Base-by-base conservation (phyloP, 2,888 invertebrate genomes). In the Emmelina monodactyla region DNA sequence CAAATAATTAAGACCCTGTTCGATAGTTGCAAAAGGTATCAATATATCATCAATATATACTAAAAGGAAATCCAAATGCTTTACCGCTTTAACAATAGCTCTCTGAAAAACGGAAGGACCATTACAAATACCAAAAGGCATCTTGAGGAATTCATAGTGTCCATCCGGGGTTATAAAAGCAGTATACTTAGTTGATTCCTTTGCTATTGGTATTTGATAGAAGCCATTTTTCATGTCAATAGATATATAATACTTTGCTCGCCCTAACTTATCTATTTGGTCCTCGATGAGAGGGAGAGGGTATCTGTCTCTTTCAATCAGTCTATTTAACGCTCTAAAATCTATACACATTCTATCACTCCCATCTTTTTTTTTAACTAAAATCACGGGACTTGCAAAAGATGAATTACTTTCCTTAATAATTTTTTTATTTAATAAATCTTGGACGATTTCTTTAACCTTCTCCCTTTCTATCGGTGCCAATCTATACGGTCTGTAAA, bases 41-140 rank as follows among this genome's bases (percentile, higher is more conserved):
- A 45, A 14, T 12, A 47, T 28, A 16, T 46, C 48, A 22, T 44
- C 46, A 1, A 48, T 39, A 32, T 44, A 46, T 1, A 44, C 40
- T 11, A 44, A 14, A 2, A 47, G 14, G 11, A 41, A 43, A 16
- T 43, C 36, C 6, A 44, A 32, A 22, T 44, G 31, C 31, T 38
- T 29, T n/a, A 47, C 38, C 1, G 41, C 43, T 22, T 41, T 43
- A 2, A 28, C 16, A 2, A 47, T 45, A 2, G 44, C 41, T 7
- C 41, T 22, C 35, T 49, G 47, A 28, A 44, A 47, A 0, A 49
- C 47, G 1, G 43, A 10, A 1, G 46, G 45, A 1, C 42, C 46
- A 33, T 46, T 46, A 31, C 40, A 40, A 22, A 47, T 40, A 6
- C 45, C 47, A 32, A 44, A 49, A 1, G 46, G 45, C 46, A 49